Conservation (phyloP, 2,797 vertebrate species). For the Scleropages formosus region DNA sequence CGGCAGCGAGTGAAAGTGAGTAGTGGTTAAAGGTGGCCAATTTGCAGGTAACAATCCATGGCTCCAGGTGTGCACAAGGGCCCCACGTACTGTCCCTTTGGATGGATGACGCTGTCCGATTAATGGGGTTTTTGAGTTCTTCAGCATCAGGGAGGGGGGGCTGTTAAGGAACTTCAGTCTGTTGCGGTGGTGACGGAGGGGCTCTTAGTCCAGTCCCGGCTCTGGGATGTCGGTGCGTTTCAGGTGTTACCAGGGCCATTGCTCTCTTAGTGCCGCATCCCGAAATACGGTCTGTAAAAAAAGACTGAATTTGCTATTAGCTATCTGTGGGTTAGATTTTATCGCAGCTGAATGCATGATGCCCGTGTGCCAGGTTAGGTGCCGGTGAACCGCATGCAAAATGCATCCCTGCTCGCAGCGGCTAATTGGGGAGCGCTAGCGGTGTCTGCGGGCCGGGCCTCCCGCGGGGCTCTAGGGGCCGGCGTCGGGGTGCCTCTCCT, state of each 20-base stretch:
- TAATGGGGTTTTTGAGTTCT: conserved; percentile 48
- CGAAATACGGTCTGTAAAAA: too few relatives aligned
- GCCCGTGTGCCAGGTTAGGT: neutral
- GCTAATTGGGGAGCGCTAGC: conserved; percentile 70
- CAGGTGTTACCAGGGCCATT: too few relatives aligned
- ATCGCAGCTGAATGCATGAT: conserved; percentile 25
- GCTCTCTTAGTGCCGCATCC: too few relatives aligned
- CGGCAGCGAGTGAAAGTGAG: conserved; percentile 2
- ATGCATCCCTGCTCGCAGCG: conserved; percentile 43
- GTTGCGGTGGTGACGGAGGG: conserved; percentile 40
- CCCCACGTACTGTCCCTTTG: conserved; percentile 26
- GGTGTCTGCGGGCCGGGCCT: conserved; percentile 64
- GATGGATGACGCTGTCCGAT: conserved; percentile 27
- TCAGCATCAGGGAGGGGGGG: conserved; percentile 43
- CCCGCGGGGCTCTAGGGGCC: conserved; percentile 64
- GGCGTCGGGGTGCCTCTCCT: conserved; percentile 74
- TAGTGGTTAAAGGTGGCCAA: neutral
- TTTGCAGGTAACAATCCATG: conserved; percentile 12
- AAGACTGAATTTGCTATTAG: too few relatives aligned
- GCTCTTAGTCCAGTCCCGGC: conserved; percentile 42
- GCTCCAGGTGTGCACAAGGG: neutral
- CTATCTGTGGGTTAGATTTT: too few relatives aligned
- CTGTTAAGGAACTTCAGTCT: conserved; percentile 51
- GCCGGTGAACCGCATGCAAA: neutral
- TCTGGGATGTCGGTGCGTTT: too few relatives aligned